phyloP scores from a whole-genome alignment of 2,888 invertebrate genomes.

The Dicranocentrus wangi region DNA sequence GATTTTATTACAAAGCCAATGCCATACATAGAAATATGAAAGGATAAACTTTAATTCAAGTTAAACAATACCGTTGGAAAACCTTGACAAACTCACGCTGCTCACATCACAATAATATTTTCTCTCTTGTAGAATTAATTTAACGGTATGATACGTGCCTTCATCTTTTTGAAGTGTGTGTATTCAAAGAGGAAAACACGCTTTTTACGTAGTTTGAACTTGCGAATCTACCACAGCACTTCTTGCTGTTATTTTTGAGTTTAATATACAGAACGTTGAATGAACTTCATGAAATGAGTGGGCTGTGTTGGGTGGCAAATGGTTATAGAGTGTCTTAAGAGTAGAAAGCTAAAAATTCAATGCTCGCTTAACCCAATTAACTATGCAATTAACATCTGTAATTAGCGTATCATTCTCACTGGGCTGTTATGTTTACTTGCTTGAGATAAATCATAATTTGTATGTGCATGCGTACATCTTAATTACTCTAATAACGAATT shows the following conservation, averaged over 20 bases:
- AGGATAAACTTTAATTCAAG: too few species aligned
- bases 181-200: too few species aligned
- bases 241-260: too few species aligned
- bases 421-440: slow-evolving; percentile 2
- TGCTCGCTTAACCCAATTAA: slow-evolving; percentile 54
- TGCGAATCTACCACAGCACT: too few species aligned
- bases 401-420: slow-evolving; percentile 47
- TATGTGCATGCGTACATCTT: slow-evolving; percentile 27
- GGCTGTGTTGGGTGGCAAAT: too few species aligned
- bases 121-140: slow-evolving; percentile 28
- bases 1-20: too few species aligned
- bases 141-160: slow-evolving; percentile 34
- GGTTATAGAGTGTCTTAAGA: background rate
- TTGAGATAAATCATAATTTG: slow-evolving; percentile 40
- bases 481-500: slow-evolving; percentile 16
- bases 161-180: background rate
- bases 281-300: background rate
- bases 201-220: too few species aligned
- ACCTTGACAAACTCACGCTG: slow-evolving; percentile 37
- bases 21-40: too few species aligned
- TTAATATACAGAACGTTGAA: too few species aligned
- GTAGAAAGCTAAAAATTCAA: slow-evolving; percentile 44
- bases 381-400: slow-evolving; percentile 51
- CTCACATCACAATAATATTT: slow-evolving; percentile 15
- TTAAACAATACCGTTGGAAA: too few species aligned